A percentile compares a stretch with the other conserved stretches of the same genome.
Evolutionary conservation across 2,113 vertebrate genomes (phyloP).

Genomic region (Rhabdornis inornatus): DNA sequence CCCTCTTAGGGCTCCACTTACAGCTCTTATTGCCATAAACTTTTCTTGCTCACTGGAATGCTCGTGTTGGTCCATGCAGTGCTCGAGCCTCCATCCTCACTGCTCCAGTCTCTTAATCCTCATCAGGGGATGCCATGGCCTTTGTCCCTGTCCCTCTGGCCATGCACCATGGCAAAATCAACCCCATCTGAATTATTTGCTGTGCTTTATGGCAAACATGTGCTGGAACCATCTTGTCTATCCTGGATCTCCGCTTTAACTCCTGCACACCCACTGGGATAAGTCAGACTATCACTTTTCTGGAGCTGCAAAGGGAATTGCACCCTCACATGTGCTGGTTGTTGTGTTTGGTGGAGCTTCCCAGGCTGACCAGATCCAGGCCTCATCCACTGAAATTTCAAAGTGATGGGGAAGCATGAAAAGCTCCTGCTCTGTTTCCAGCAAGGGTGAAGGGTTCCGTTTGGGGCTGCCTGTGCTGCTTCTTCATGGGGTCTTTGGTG

Average conservation of each 20-base stretch:
- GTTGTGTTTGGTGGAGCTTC: background rate
- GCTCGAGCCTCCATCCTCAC: background rate
- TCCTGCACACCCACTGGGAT: background rate
- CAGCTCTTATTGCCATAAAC: background rate
- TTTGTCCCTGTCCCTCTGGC: background rate
- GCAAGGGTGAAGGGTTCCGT: background rate
- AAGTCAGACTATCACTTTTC: background rate
- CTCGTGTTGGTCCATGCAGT: background rate
- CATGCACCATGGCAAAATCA: accelerated
- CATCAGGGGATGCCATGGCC: background rate
- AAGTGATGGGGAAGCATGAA: background rate
- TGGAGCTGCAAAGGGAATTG: background rate
- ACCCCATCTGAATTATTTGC: background rate
- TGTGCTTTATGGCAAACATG: background rate
- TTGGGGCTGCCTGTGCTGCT: background rate
- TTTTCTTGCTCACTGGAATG: background rate
- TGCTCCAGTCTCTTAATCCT: background rate
- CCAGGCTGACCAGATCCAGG: background rate
- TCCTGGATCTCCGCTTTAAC: background rate
- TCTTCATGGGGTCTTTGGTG: background rate
- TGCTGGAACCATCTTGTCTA: background rate
- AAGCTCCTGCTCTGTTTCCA: background rate
- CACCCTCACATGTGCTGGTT: background rate
- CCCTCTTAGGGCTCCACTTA: background rate
- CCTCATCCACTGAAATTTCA: background rate